phyloP scores from a whole-genome alignment of 2,113 vertebrate genomes.

The Coturnix japonica region DNA sequence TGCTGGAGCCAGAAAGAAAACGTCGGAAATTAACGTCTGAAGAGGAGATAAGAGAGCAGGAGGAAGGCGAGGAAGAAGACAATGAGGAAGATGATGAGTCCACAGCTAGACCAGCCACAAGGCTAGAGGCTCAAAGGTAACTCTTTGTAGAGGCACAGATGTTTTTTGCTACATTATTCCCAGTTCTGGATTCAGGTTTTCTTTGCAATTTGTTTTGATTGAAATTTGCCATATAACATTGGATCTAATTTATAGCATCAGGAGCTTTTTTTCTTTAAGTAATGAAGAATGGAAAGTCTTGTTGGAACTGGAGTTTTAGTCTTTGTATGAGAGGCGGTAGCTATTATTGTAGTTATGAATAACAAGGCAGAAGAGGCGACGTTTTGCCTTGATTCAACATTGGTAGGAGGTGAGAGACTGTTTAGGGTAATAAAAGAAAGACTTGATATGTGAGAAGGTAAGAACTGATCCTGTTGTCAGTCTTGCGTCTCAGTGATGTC shows the following conservation, averaged over 20 bases:
- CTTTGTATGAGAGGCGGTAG: background rate
- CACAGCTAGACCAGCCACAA: constrained; percentile 86
- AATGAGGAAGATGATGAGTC: constrained; percentile 80
- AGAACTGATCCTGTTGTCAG: background rate
- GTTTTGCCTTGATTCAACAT: background rate
- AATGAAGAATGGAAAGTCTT: background rate
- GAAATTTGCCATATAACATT: background rate
- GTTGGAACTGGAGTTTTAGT: background rate
- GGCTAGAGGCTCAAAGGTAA: constrained; percentile 93
- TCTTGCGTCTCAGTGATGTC: background rate
- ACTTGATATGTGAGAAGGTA: background rate
- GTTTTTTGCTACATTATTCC: background rate
- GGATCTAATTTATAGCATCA: background rate
- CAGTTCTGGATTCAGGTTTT: background rate
- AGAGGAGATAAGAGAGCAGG: constrained; percentile 76
- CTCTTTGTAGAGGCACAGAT: background rate
- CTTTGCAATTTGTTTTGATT: background rate
- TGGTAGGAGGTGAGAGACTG: background rate
- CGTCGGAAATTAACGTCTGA: constrained; percentile 76
- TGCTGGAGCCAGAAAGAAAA: constrained; percentile 80
- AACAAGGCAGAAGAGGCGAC: background rate
- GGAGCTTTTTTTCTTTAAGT: background rate
- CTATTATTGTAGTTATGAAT: background rate
- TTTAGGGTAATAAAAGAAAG: background rate
- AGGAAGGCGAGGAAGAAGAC: constrained; percentile 80